phyloP scores from a whole-genome alignment of 2,113 vertebrate genomes.

The Anhinga rufa region DNA sequence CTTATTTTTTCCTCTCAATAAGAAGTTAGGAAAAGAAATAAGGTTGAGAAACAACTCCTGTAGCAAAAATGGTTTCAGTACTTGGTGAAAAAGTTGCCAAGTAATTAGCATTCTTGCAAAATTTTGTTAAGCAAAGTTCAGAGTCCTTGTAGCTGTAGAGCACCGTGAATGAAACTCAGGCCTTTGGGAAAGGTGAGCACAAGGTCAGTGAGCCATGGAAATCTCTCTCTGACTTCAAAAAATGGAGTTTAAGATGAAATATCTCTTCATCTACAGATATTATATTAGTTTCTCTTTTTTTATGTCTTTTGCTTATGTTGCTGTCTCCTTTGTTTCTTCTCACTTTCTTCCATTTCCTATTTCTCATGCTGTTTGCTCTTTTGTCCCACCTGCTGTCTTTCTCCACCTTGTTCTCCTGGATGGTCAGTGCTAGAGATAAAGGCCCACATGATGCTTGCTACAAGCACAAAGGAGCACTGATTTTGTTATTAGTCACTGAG shows the following conservation, averaged over 20 bases:
- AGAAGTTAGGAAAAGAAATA: not conserved
- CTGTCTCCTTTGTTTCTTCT: not conserved
- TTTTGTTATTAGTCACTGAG: constrained; percentile 4
- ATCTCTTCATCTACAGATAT: not conserved
- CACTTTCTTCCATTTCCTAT: constrained; percentile 10
- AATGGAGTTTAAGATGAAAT: not conserved
- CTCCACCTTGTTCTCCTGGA: not conserved
- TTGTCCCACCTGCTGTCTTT: not conserved
- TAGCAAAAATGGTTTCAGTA: not conserved
- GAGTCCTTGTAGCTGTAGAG: not conserved
- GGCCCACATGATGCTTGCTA: not conserved
- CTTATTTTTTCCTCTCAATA: not conserved
- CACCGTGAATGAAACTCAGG: not conserved
- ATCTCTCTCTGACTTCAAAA: not conserved
- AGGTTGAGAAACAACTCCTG: not conserved
- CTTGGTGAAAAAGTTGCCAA: not conserved
- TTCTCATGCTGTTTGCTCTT: not conserved
- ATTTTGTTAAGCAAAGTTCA: not conserved
- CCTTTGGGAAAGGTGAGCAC: not conserved
- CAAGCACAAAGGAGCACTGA: not conserved
- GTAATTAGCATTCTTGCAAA: not conserved
- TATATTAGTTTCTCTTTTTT: not conserved
- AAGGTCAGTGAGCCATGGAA: not conserved
- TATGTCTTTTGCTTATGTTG: not conserved
- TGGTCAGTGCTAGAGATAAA: not conserved